Base-by-base conservation (phyloP, 1,140 invertebrate species). In the Octopus bimaculoides region DNA sequence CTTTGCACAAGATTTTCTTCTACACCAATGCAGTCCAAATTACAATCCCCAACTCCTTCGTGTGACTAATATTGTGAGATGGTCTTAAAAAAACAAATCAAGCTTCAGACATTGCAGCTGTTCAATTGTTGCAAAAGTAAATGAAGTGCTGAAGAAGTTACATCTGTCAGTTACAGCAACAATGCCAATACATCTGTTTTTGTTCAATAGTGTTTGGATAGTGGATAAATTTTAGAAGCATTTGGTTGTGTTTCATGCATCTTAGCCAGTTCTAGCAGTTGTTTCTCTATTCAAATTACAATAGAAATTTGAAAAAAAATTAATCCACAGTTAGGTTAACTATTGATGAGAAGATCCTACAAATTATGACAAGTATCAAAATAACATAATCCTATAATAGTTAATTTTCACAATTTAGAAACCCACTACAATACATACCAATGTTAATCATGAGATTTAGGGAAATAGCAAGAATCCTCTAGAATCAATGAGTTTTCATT, bases 1-100 rank as follows among this genome's bases (percentile, higher is more conserved):
- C 75, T 76, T 75, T 77, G 80, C 41, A 75, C 73, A 26, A 77
- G 41, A 26, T 77, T 26, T 17, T 80, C 79, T 26, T 80, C 76
- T 52, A 77, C 69, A 20, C 26, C 26, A 41, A 41, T 41, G 26
- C 26, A 41, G 26, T 41, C 26, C 26, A 41, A 41, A 41, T 7
- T 73, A 73, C n/a, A 41, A 41, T 3, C 26, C 26, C 26, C 26
- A 41, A 41, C 26, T 41, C 26, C 26, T 41, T 41, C 26, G 3
- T 41, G 26, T 41, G 26, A 41, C 3, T 41, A 41, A 41, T 41
- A 41, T 41, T 41, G 26, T 41, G 26, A 3, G 26, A 41, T 41
- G 26, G 26, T 41, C 26, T 41, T 41, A 41, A 41, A 41, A 41
- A 41, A 41, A 41, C 26, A 41, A 41, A 41, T 41, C 26, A 41